These are phyloP conservation scores for Pangasianodon gigas DNA, from an alignment of 2,113 vertebrate species.

Conservation along the genomic window DNA sequence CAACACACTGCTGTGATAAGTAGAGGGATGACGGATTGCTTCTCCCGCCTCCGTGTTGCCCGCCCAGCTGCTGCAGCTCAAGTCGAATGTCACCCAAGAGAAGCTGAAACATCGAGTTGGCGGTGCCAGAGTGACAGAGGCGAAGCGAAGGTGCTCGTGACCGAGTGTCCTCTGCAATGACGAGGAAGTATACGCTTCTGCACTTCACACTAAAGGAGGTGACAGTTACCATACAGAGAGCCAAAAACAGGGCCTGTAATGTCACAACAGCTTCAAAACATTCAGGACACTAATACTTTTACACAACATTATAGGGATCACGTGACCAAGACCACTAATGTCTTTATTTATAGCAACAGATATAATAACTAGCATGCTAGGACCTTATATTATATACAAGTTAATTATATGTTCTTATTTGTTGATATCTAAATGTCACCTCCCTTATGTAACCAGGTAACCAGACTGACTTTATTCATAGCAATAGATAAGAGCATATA, in stretches of 20 bases:
- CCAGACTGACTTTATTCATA: background rate
- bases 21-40: slow-evolving; percentile 63
- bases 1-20: slow-evolving; percentile 67
- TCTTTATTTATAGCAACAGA: background rate
- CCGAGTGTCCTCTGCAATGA: slow-evolving; percentile 64
- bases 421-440: background rate
- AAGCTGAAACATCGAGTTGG: slow-evolving; percentile 74
- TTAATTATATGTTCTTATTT: background rate
- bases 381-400: background rate
- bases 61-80: slow-evolving; percentile 64
- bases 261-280: slow-evolving; percentile 2
- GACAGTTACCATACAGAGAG: slow-evolving; percentile 56
- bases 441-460: no score
- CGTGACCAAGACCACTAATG: background rate
- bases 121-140: slow-evolving; percentile 64
- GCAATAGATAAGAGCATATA: background rate
- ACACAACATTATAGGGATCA: background rate
- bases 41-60: slow-evolving; percentile 53
- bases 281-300: background rate
- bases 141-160: slow-evolving; percentile 53
- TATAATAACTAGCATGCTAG: background rate
- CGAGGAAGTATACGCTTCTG: slow-evolving; percentile 50
- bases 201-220: slow-evolving; percentile 37
- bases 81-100: slow-evolving; percentile 76
- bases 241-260: slow-evolving; percentile 19